phyloP scores from a whole-genome alignment of 1,140 invertebrate genomes.

The Drosophila carrolli region DNA sequence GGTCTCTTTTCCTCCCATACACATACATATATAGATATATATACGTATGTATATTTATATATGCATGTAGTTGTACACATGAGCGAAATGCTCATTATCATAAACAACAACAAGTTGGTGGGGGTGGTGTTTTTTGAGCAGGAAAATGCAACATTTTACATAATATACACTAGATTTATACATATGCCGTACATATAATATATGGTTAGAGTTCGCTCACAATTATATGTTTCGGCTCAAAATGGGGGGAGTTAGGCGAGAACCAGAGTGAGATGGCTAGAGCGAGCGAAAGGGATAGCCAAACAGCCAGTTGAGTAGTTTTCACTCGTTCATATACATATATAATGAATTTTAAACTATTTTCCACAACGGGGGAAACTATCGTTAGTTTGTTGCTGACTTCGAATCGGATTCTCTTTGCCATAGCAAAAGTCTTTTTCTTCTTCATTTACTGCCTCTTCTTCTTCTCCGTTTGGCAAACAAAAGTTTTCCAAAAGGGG shows the following conservation, averaged over 20 bases:
- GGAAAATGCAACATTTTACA: conserved; percentile 79
- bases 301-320: conserved; percentile 23
- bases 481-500: conserved; percentile 39
- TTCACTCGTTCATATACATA: conserved; percentile 31
- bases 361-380: conserved; percentile 52
- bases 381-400: conserved; percentile 57
- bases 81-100: conserved; percentile 81
- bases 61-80: conserved; percentile 52
- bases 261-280: conserved; percentile 9
- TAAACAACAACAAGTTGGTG: conserved; percentile 74
- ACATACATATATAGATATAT: conserved; percentile 3
- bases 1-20: conserved; percentile 13
- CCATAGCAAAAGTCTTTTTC: conserved; percentile 1
- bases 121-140: conserved; percentile 37
- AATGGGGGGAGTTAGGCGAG: conserved; percentile 32
- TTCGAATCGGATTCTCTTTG: conserved; percentile 43
- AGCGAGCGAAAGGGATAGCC: not conserved
- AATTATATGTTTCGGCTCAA: conserved; percentile 56
- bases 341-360: conserved; percentile 81
- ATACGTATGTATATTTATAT: conserved; percentile 6
- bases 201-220: conserved; percentile 65
- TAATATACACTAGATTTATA: conserved; percentile 74
- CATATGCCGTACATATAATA: conserved; percentile 39
- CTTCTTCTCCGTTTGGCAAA: conserved; percentile 16
- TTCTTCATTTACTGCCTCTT: not conserved